Evolutionary conservation across 2,113 vertebrate genomes (phyloP).

Genomic region (Excalfactoria chinensis): DNA sequence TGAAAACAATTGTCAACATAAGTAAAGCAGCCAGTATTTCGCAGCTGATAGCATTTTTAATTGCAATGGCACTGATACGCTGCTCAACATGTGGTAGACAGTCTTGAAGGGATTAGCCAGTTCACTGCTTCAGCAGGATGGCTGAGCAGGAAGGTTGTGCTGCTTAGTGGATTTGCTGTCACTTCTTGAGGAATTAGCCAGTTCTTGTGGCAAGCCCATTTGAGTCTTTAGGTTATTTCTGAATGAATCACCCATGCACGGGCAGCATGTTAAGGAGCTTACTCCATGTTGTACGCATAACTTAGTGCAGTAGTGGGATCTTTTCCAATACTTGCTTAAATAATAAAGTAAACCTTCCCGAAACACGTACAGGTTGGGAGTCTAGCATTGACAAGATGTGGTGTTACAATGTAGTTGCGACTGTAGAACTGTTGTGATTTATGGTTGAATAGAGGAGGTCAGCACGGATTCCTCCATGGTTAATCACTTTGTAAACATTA

Average conservation of each 20-base stretch:
- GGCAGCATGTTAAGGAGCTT: not conserved
- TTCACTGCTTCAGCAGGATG: slow-evolving; percentile 25
- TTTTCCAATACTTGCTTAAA: not conserved
- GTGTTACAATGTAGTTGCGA: not conserved
- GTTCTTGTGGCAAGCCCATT: not conserved
- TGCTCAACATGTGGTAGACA: not conserved
- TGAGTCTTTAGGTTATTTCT: slow-evolving; percentile 38
- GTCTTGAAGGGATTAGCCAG: not conserved
- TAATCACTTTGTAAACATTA: not conserved
- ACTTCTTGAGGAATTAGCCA: slow-evolving; percentile 22
- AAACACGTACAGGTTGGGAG: not conserved
- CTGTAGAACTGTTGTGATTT: not conserved
- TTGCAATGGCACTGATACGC: not conserved
- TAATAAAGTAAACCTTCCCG: not conserved
- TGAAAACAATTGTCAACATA: not conserved
- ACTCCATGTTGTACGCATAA: not conserved
- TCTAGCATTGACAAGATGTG: not conserved
- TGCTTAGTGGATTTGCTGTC: slow-evolving; percentile 32
- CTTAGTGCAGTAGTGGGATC: not conserved
- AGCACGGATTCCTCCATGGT: not conserved
- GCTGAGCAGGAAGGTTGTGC: not conserved
- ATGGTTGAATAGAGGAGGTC: not conserved
- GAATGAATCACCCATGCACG: slow-evolving; percentile 47
- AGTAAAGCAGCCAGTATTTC: not conserved
- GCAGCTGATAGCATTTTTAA: not conserved